These are phyloP conservation scores for Cladorhizidae sp. DNA, from an alignment of 37 sponge, comb jelly and placozoan species.

Conservation along the genomic window DNA sequence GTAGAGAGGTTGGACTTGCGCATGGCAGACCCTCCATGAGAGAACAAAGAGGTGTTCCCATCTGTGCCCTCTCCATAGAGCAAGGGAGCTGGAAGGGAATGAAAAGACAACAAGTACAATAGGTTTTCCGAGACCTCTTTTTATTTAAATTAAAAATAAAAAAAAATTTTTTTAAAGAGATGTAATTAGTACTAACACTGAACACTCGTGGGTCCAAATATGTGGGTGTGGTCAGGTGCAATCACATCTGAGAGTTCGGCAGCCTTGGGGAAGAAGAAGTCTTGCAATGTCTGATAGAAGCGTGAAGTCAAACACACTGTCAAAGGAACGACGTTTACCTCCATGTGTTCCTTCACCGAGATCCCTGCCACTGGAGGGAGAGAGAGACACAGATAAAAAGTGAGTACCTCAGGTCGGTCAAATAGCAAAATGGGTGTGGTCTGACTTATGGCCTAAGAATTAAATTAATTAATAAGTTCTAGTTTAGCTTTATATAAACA, in stretches of 20 bases:
- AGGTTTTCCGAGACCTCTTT: background rate
- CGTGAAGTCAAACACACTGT: conserved; percentile 77
- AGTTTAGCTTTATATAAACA: too few relatives aligned
- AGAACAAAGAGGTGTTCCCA: conserved; percentile 17
- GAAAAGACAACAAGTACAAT: too few relatives aligned
- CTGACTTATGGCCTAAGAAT: too few relatives aligned
- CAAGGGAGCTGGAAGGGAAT: conserved; percentile 14
- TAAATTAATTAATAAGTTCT: too few relatives aligned
- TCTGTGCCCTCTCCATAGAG: conserved; percentile 16
- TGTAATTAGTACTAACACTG: conserved; percentile 27
- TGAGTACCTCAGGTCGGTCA: background rate
- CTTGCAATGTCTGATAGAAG: conserved; percentile 83
- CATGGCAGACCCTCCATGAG: background rate
- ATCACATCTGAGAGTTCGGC: conserved; percentile 28
- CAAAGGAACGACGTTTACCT: conserved; percentile 92
- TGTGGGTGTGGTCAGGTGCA: conserved; percentile 57
- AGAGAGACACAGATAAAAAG: background rate
- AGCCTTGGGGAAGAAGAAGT: conserved; percentile 87
- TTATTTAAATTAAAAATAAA: background rate
- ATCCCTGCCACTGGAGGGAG: conserved; percentile 87
- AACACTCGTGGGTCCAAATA: conserved; percentile 50
- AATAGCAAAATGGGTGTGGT: conserved; percentile 2
- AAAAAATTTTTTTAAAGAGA: background rate
- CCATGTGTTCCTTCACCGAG: conserved; percentile 91
- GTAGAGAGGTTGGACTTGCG: conserved; percentile 11